phyloP scores from a whole-genome alignment of 2,113 vertebrate genomes.

The Pteropus alecto region DNA sequence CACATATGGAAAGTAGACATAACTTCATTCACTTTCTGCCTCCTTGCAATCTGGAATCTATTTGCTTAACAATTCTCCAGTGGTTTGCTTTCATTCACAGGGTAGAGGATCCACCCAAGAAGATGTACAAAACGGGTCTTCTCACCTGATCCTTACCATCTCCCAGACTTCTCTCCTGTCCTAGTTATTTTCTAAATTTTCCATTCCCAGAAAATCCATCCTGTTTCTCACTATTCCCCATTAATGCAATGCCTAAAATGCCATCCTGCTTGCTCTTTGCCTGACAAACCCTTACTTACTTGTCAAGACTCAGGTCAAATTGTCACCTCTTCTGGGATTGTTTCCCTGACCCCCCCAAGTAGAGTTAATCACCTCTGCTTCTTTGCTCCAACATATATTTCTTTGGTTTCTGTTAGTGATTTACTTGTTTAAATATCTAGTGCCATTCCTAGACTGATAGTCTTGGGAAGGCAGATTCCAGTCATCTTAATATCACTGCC shows the following conservation, averaged over 20 bases:
- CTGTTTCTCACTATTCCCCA: background rate
- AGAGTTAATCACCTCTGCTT: background rate
- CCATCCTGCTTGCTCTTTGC: background rate
- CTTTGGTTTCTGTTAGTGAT: background rate
- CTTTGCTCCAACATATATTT: background rate
- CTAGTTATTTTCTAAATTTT: background rate
- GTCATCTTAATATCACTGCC: background rate
- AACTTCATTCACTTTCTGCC: background rate
- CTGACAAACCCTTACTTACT: background rate
- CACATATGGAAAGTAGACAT: background rate
- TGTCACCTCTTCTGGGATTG: background rate
- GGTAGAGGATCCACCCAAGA: background rate
- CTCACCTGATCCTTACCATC: background rate
- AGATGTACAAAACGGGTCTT: background rate
- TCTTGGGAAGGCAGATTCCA: background rate
- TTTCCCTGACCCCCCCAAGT: background rate
- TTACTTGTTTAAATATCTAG: background rate
- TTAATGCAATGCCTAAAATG: background rate
- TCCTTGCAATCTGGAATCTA: background rate
- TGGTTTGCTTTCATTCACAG: background rate
- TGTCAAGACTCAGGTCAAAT: background rate
- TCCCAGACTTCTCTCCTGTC: background rate
- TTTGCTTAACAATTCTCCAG: background rate
- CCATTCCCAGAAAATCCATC: background rate
- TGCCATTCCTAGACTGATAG: background rate